These are phyloP conservation scores for Cryptocephalus moraei DNA, from an alignment of 2,888 invertebrate species.

Conservation along the genomic window DNA sequence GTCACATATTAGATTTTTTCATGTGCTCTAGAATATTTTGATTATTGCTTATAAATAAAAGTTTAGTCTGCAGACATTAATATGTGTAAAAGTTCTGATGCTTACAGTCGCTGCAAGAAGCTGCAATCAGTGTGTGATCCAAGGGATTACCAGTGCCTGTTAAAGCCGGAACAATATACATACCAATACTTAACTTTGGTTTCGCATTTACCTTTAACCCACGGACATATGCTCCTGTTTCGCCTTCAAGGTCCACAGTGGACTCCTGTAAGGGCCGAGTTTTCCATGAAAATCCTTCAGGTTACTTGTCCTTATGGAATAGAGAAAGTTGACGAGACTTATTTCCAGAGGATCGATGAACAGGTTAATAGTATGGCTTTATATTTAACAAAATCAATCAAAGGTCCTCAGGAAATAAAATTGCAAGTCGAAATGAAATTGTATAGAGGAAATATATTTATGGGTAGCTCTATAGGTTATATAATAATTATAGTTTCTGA, in stretches of 20 bases:
- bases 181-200: slow-evolving; percentile 92
- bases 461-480: slow-evolving; percentile 76
- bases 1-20: too few relatives aligned
- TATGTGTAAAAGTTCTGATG: not conserved
- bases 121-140: slow-evolving; percentile 59
- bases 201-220: slow-evolving; percentile 60
- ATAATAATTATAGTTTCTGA: slow-evolving; percentile 79
- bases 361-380: slow-evolving; percentile 61
- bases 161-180: slow-evolving; percentile 75
- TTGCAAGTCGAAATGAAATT: slow-evolving; percentile 80
- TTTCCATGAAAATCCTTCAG: slow-evolving; percentile 58
- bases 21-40: too few relatives aligned
- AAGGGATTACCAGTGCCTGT: slow-evolving; percentile 64
- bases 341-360: slow-evolving; percentile 36
- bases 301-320: slow-evolving; percentile 55
- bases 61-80: not conserved
- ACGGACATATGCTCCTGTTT: slow-evolving; percentile 65
- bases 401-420: slow-evolving; percentile 87
- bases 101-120: slow-evolving; percentile 70
- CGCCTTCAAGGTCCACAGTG: slow-evolving; percentile 76
- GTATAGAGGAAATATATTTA: slow-evolving; percentile 59
- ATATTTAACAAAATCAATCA: slow-evolving; percentile 60
- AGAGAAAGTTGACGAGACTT: slow-evolving; percentile 30
- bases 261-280: slow-evolving; percentile 60
- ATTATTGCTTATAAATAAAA: too few relatives aligned